These are phyloP conservation scores for Haliclystus octoradiatus DNA, from an alignment of 30 jellyfish, hydroid and myxozoan genomes.

Conservation along the genomic window DNA sequence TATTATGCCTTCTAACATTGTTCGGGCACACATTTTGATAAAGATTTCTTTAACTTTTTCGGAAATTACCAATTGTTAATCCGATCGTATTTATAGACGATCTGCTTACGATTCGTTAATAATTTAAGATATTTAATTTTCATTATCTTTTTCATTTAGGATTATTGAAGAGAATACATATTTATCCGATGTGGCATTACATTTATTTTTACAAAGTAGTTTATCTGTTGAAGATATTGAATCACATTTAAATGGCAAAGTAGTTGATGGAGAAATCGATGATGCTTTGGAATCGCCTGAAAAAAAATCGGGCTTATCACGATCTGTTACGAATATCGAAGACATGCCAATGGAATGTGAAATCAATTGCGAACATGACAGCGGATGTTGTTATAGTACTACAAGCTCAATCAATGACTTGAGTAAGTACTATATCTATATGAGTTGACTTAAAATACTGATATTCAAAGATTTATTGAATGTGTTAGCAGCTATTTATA, in stretches of 20 bases:
- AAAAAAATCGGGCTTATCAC: slow-evolving; percentile 46
- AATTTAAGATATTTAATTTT: no score
- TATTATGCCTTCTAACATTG: no score
- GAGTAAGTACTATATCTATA: no score
- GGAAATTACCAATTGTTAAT: no score
- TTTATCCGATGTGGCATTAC: slow-evolving; percentile 86
- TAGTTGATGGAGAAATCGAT: slow-evolving; percentile 63
- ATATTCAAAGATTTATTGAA: not conserved
- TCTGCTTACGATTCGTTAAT: no score
- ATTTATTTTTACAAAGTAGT: slow-evolving; percentile 74
- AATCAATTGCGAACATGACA: slow-evolving; percentile 54
- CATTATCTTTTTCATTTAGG: no score
- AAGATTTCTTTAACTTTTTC: no score
- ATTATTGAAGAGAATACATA: slow-evolving; percentile 66
- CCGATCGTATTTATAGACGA: no score
- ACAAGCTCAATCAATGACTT: slow-evolving; percentile 80
- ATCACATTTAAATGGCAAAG: slow-evolving; percentile 60
- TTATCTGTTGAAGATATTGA: slow-evolving; percentile 66
- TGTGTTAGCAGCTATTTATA: no score
- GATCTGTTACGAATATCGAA: slow-evolving; percentile 59
- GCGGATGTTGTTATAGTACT: slow-evolving; percentile 95
- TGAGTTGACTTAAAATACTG: no score
- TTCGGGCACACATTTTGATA: no score
- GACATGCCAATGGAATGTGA: slow-evolving; percentile 19
- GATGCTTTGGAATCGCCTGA: slow-evolving; percentile 62